These are phyloP conservation scores for Darevskia nairensis DNA, from an alignment of 2,797 vertebrate species.

Conservation along the genomic window DNA sequence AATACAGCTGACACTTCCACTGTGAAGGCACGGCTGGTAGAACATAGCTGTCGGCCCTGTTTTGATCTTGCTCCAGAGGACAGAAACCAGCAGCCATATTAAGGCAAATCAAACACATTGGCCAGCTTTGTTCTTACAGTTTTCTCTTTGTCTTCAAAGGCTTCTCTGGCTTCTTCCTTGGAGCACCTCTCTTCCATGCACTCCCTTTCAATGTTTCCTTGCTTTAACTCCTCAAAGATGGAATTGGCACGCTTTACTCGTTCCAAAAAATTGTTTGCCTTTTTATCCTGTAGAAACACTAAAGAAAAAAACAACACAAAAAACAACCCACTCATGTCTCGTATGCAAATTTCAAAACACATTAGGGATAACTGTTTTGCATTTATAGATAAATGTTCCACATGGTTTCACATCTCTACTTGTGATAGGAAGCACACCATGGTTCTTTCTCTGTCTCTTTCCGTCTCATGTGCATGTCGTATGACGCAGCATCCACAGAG, in stretches of 20 bases:
- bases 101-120: neutral
- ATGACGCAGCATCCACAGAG: neutral
- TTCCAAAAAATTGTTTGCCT: conserved; percentile 81
- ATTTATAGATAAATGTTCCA: neutral
- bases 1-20: neutral
- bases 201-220: conserved; percentile 92
- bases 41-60: too few species aligned
- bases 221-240: conserved; percentile 83
- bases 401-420: neutral
- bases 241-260: conserved; percentile 87
- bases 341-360: neutral
- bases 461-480: neutral
- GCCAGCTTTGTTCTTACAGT: conserved; percentile 78
- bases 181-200: conserved; percentile 89
- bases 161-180: conserved; percentile 91
- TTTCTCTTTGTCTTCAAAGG: conserved; percentile 85
- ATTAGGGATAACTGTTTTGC: neutral
- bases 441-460: too few species aligned
- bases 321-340: neutral
- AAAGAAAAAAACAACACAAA: neutral
- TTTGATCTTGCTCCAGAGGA: too few species aligned
- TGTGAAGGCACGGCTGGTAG: neutral
- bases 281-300: conserved; percentile 86
- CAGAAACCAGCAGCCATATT: neutral
- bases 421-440: neutral